These are phyloP conservation scores for Mormyrus lacerda DNA, from an alignment of 2,113 vertebrate genomes.

Conservation along the genomic window DNA sequence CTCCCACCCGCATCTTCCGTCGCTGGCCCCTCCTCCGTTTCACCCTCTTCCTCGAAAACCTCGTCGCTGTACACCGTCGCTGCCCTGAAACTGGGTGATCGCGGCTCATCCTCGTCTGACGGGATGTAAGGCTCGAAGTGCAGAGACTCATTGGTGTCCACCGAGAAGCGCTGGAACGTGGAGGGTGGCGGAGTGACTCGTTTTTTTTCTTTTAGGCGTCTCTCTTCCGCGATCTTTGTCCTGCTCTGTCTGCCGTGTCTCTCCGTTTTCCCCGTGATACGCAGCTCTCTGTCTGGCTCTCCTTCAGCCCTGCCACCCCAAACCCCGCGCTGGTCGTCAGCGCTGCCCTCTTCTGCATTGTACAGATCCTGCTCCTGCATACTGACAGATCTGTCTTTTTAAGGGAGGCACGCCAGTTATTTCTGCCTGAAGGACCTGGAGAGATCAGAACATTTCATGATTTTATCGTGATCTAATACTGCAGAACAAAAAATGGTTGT, in stretches of 20 bases:
- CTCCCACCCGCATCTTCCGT: background rate
- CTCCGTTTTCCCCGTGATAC: conserved; percentile 22
- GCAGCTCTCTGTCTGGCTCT: conserved; percentile 34
- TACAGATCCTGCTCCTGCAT: conserved; percentile 41
- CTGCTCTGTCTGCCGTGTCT: background rate
- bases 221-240: background rate
- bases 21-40: conserved; percentile 31
- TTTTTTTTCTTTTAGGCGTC: background rate
- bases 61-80: conserved; percentile 27
- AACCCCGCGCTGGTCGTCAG: conserved; percentile 53
- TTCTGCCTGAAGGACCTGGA: conserved; percentile 23
- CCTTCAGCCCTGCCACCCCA: conserved; percentile 57
- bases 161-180: conserved; percentile 47
- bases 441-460: background rate
- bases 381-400: background rate
- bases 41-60: conserved; percentile 35
- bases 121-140: conserved; percentile 40
- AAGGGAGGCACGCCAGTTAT: conserved; percentile 23
- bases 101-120: conserved; percentile 31
- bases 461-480: background rate
- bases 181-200: background rate
- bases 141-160: conserved; percentile 50
- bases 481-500: background rate
- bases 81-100: conserved; percentile 23
- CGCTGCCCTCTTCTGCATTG: conserved; percentile 47